These are phyloP conservation scores for Myotis findleyi DNA, from an alignment of 2,797 vertebrate species.

Conservation along the genomic window DNA sequence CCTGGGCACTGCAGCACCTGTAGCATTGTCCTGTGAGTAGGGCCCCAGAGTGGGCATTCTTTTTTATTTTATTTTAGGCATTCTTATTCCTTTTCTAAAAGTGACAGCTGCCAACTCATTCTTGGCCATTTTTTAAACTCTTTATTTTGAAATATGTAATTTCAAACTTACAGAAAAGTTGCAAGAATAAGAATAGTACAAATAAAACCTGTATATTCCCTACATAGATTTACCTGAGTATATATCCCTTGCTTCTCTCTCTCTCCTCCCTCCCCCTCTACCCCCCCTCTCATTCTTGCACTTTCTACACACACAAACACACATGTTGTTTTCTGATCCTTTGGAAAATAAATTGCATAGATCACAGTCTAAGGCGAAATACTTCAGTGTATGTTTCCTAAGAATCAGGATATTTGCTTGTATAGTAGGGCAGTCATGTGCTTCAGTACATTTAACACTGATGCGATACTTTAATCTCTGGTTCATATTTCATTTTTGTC, in stretches of 20 bases:
- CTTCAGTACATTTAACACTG: neutral
- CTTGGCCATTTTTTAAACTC: neutral
- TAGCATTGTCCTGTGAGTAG: neutral
- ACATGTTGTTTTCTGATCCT: neutral
- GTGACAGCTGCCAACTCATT: neutral
- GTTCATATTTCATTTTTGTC: neutral
- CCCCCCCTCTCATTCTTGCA: too few species aligned
- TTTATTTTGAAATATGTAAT: conserved; percentile 14
- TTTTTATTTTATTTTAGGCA: too few species aligned
- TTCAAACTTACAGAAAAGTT: conserved; percentile 39
- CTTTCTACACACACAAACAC: neutral
- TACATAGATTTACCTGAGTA: neutral
- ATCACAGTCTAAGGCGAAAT: neutral
- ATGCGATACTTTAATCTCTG: neutral
- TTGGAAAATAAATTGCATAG: neutral
- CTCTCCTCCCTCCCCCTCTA: neutral
- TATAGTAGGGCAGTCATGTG: neutral
- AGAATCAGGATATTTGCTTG: neutral
- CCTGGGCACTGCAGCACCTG: neutral
- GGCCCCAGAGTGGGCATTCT: neutral
- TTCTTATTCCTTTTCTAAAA: neutral
- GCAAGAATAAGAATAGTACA: neutral
- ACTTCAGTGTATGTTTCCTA: neutral
- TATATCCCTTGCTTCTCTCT: neutral
- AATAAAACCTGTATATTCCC: neutral